Base-by-base conservation (phyloP, 2,888 invertebrate species). In the Eledone cirrhosa region DNA sequence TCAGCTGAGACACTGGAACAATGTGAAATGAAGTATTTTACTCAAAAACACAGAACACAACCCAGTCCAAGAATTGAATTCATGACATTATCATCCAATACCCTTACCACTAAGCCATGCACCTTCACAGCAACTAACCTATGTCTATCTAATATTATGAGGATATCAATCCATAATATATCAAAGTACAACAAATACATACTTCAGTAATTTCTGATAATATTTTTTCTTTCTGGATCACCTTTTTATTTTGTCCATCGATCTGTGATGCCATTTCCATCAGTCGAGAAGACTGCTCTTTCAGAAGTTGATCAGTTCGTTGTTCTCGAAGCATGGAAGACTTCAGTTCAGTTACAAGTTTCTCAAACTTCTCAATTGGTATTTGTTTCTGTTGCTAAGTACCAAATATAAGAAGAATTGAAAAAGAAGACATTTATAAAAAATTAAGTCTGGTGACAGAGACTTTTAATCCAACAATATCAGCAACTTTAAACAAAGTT, bases 231-330 rank as follows among this genome's bases (percentile, higher is more conserved):
- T 87, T 87, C 78, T 88, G 84, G 69, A 85, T 80, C 14, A 85
- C 88, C 78, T 88, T 85, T 8, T 85, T 83, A 22, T 85, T 85
- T 80, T 86, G 87, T 22, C 85, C 76, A 72, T 88, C 87, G 65
- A 89, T 82, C 65, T 85, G 81, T 13, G 83, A 48, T 0, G 87
- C 85, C 41, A 89, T 80, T 63, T 87, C 86, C 77, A 86, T 85
- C 77, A 89, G 80, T 80, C 88, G 89, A 72, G 82, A 82, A 74
- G 85, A 85, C 84, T 89, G 90, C 78, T 89, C 89, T n/a, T 84
- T 85, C 65, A 90, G 82, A 59, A 90, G 79, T 27, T 85, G 83
- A 81, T 90, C 89, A 11, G 88, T 89, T 80, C 87, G 87, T 79
- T 88, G 86, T 80, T 90, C 90, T 48, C 90, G 80, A 11, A 82